Evolutionary conservation across 1,140 invertebrate genomes (phyloP).

Genomic region (Gonatopus flavifemur): DNA sequence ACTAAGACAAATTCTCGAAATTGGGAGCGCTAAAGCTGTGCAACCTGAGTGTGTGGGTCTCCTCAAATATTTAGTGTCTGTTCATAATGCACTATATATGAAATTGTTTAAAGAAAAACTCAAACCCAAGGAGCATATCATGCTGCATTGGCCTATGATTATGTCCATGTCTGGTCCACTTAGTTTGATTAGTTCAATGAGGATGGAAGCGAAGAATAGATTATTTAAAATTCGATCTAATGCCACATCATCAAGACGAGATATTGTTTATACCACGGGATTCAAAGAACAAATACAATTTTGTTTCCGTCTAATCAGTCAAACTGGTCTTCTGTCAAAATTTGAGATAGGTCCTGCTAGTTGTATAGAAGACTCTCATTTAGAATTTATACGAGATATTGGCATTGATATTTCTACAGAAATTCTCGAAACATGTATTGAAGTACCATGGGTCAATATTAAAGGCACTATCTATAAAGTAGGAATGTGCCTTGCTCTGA

Average conservation of each 20-base stretch:
- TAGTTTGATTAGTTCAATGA: slow-evolving; percentile 6
- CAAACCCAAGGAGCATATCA: slow-evolving; percentile 9
- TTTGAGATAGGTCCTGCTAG: no score
- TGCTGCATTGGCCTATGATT: slow-evolving; percentile 5
- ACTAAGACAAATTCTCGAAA: slow-evolving; percentile 5
- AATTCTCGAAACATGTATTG: no score
- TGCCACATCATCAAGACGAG: not conserved
- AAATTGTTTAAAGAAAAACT: slow-evolving; percentile 9
- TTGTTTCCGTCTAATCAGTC: no score
- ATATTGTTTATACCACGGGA: slow-evolving; percentile 8
- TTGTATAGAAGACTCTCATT: no score
- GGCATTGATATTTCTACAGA: no score
- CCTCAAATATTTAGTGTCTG: not conserved
- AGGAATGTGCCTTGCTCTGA: no score
- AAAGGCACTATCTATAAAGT: no score
- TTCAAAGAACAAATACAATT: no score
- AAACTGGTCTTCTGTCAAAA: no score
- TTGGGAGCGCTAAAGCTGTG: no score
- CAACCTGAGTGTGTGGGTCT: not conserved
- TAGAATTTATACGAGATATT: no score
- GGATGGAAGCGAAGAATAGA: slow-evolving; percentile 9
- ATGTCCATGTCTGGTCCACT: slow-evolving; percentile 11
- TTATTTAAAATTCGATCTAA: slow-evolving; percentile 5
- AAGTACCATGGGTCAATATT: no score
- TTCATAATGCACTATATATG: slow-evolving; percentile 5